A percentile compares a stretch with the other conserved stretches of the same genome.
These are phyloP conservation scores for Psittacula echo DNA, from an alignment of 2,797 vertebrate genomes.

Conservation along the genomic window DNA sequence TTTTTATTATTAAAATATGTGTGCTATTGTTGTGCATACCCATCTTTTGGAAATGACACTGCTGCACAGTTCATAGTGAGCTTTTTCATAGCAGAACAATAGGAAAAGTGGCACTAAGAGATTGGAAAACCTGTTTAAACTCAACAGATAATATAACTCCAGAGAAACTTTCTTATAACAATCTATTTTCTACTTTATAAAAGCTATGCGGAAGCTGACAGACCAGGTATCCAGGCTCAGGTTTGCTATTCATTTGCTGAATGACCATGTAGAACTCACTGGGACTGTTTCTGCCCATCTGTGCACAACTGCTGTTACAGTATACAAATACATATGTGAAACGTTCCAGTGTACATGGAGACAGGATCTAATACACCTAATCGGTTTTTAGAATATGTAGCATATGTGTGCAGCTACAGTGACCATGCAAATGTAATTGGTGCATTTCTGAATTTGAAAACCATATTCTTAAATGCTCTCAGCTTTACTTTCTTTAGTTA, in stretches of 20 bases:
- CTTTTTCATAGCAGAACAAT: constrained; percentile 36
- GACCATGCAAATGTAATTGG: not conserved
- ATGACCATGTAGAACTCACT: not conserved
- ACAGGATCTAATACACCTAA: not conserved
- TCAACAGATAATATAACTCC: not conserved
- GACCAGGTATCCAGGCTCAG: not conserved
- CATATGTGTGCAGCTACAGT: not conserved
- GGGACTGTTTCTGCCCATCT: not conserved
- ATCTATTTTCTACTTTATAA: constrained; percentile 13
- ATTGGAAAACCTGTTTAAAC: constrained; percentile 28
- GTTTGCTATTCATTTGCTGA: constrained; percentile 7
- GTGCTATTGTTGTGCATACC: not conserved
- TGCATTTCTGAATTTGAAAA: not conserved
- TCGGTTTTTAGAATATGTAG: fast-evolving
- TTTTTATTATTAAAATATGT: constrained; percentile 42
- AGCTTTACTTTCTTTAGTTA: not conserved
- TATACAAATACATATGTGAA: not conserved
- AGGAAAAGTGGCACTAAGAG: constrained; percentile 28
- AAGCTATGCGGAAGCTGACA: not conserved
- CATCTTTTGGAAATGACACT: constrained; percentile 6
- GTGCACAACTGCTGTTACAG: not conserved
- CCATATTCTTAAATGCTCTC: not conserved
- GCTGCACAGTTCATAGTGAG: not conserved
- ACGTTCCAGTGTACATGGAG: not conserved
- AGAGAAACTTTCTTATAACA: not conserved